These are phyloP conservation scores for Morbakka virulenta DNA, from an alignment of 30 jellyfish, hydroid and myxozoan genomes.

Conservation along the genomic window DNA sequence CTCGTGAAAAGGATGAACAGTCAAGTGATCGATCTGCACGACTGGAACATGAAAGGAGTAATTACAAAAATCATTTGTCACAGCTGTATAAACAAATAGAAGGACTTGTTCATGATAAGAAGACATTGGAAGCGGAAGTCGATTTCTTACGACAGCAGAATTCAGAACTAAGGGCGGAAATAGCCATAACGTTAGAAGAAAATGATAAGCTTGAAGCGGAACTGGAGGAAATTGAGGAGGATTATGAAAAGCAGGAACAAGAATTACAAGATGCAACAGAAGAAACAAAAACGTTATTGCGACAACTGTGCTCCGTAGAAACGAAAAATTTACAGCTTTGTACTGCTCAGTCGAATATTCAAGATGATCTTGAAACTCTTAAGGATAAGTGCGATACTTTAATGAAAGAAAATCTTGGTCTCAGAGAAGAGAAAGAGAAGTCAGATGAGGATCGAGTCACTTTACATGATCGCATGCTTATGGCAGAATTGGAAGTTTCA, in stretches of 20 bases:
- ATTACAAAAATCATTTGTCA: conserved; percentile 68
- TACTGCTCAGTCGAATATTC: conserved; percentile 75
- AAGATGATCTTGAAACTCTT: conserved; percentile 76
- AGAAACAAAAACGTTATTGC: conserved; percentile 71
- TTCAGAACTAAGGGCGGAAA: conserved; percentile 88
- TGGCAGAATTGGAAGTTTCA: conserved; percentile 97
- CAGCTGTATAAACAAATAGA: conserved; percentile 82
- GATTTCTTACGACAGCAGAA: conserved; percentile 88
- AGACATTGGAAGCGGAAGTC: conserved; percentile 86
- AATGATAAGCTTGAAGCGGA: conserved; percentile 89
- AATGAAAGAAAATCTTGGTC: conserved; percentile 53
- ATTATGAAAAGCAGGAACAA: conserved; percentile 71
- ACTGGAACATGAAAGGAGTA: conserved; percentile 72
- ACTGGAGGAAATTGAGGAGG: conserved; percentile 80
- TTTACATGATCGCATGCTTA: conserved; percentile 79
- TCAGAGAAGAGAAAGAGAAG: conserved; percentile 41
- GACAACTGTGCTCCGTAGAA: conserved; percentile 95
- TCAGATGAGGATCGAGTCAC: conserved; percentile 72
- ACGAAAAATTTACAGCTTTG: conserved; percentile 77
- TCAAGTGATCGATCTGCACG: conserved; percentile 55
- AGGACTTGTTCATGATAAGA: conserved; percentile 69
- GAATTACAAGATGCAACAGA: conserved; percentile 83
- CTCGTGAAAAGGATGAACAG: conserved; percentile 61
- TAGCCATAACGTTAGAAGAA: conserved; percentile 88
- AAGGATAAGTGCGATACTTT: conserved; percentile 54